Base-by-base conservation (phyloP, 2,888 invertebrate species). In the Hecatera dysodea region DNA sequence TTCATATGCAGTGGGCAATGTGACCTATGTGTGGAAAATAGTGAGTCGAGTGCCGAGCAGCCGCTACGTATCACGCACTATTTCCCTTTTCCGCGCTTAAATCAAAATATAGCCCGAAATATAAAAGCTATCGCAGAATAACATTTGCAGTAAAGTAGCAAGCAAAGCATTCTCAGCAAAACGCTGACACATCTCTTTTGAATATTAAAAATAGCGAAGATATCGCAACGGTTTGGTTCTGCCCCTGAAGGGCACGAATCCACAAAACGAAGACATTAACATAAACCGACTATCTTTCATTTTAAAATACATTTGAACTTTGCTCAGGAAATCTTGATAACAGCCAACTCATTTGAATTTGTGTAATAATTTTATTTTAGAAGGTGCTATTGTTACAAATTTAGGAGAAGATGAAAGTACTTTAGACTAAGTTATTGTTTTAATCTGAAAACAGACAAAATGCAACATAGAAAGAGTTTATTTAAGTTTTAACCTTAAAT, bases 251-350 rank as follows among this genome's bases (percentile, higher is more conserved):
- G 81, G 55, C 74, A 67, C 52, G 60, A 68, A 71, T 74, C 46
- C 66, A 61, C 76, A 81, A 74, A 84, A 79, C 75, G 48, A 71
- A 77, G 67, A 56, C 65, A 83, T 85, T 84, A 57, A 64, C 81
- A 85, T 84, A 83, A 85, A 81, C 81, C 67, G 63, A 75, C 75
- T 79, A 83, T 85, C 76, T 85, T 64, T 75, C 76, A 81, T 81
- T 84, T 85, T 79, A 81, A 82, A 83, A 83, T 77, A 78, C 76
- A 76, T 72, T 81, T 84, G 78, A 84, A 73, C 73, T 83, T 84
- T 81, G 50, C 56, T 55, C 24, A 70, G 72, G 71, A 75, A 85
- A 79, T 81, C 77, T 79, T 83, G 81, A 79, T 81, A 83, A 57
- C 56, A 65, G 52, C 27, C 36, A 72, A 50, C 74, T 83, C 77